Evolutionary conservation across 2,888 invertebrate genomes (phyloP).

Genomic region (Dexiosoma caninum): DNA sequence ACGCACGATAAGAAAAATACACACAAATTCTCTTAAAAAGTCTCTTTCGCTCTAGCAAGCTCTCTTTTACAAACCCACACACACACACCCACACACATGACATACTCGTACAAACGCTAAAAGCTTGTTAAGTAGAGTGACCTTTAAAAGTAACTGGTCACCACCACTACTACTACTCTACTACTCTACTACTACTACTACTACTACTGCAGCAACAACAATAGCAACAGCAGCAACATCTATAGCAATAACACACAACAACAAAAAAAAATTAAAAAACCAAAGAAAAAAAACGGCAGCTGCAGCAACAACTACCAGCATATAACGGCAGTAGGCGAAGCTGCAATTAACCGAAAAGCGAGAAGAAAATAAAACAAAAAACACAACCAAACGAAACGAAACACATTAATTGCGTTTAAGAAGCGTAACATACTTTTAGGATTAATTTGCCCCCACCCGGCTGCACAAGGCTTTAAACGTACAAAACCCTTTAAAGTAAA

Average conservation of each 20-base stretch:
- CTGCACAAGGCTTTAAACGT: background rate
- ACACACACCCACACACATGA: background rate
- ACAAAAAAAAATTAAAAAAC: too few species aligned
- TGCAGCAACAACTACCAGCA: background rate
- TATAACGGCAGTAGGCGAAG: background rate
- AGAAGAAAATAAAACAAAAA: background rate
- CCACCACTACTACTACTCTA: slow-evolving; percentile 27
- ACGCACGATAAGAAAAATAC: background rate
- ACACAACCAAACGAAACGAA: background rate
- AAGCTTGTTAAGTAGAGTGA: slow-evolving; percentile 59
- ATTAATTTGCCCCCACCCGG: slow-evolving; percentile 31
- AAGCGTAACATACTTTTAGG: slow-evolving; percentile 22
- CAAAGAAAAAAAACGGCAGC: background rate
- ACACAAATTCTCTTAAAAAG: background rate
- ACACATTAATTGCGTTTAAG: slow-evolving; percentile 9
- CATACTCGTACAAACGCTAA: background rate
- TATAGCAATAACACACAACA: background rate
- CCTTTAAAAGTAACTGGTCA: slow-evolving; percentile 62
- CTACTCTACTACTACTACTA: background rate
- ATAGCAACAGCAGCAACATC: background rate
- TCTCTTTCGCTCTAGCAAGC: slow-evolving; percentile 7
- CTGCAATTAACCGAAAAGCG: slow-evolving; percentile 1
- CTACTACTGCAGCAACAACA: background rate
- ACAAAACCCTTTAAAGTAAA: slow-evolving; percentile 19
- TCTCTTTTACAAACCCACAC: background rate